Conservation (phyloP, 2,113 vertebrate species). For the Ellobius talpinus region DNA sequence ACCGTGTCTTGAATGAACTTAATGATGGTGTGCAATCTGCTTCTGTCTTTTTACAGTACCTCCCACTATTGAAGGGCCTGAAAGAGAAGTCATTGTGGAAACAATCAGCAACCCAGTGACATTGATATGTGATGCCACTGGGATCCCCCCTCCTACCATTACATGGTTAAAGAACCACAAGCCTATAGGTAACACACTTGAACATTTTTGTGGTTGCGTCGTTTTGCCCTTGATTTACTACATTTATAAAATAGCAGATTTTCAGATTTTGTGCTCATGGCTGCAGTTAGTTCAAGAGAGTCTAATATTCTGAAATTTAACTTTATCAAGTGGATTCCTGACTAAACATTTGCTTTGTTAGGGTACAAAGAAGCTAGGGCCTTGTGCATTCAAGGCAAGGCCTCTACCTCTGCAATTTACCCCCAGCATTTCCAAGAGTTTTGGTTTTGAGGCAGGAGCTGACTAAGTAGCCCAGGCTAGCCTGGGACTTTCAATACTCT, state of each 20-base stretch:
- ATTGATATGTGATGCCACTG: constrained; percentile 94
- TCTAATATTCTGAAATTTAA: background rate
- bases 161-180: constrained; percentile 95
- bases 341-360: background rate
- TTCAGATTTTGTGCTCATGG: background rate
- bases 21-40: constrained; percentile 2
- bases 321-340: background rate
- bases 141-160: constrained; percentile 94
- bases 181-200: constrained; percentile 88
- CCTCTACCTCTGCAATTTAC: no score
- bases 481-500: background rate
- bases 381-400: background rate
- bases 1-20: constrained; percentile 12
- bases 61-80: constrained; percentile 93
- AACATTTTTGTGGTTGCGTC: background rate
- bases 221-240: background rate
- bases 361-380: background rate
- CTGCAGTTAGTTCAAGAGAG: constrained; percentile 14
- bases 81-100: constrained; percentile 89
- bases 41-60: constrained; percentile 89
- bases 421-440: background rate
- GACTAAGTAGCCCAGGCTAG: background rate
- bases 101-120: constrained; percentile 93
- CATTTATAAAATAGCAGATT: background rate
- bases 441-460: background rate